phyloP scores from a whole-genome alignment of 2,113 vertebrate species.

The Lepus timidus region DNA sequence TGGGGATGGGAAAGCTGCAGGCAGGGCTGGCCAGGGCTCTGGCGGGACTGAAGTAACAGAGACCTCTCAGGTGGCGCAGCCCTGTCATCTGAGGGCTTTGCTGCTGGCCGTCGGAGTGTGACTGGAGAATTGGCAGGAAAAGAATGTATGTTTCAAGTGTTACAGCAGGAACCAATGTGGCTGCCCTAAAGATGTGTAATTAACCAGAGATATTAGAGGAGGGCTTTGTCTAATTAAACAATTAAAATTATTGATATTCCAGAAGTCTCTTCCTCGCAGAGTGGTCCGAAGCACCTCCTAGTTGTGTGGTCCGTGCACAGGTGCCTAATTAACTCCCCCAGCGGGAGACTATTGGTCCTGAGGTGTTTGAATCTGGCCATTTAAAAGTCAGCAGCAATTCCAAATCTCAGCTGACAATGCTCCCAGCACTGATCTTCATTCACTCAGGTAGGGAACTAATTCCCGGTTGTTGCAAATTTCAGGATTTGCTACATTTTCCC shows the following conservation, averaged over 20 bases:
- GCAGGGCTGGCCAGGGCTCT: not conserved
- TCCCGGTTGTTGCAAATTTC: slow-evolving; percentile 81
- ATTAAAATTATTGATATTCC: slow-evolving; percentile 22
- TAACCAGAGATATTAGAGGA: not conserved
- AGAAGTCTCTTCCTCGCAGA: slow-evolving; percentile 7
- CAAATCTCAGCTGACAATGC: not conserved
- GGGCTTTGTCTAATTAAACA: slow-evolving; percentile 20
- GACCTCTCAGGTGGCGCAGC: not conserved
- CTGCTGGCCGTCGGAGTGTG: not conserved
- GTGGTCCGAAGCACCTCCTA: not conserved
- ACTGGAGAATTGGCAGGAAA: not conserved
- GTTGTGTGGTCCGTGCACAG: not conserved
- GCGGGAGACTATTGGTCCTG: slow-evolving; percentile 53
- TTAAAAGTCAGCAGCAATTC: not conserved
- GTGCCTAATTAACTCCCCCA: slow-evolving; percentile 42
- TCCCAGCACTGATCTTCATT: not conserved
- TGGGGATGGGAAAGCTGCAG: not conserved
- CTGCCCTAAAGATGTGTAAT: slow-evolving; percentile 30
- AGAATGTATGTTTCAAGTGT: not conserved
- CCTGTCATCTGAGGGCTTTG: not conserved
- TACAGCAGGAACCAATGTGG: not conserved
- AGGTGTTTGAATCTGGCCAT: not conserved
- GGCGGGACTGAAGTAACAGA: not conserved
- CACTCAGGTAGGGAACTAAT: slow-evolving; percentile 80
- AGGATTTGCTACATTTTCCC: slow-evolving; percentile 94